These are phyloP conservation scores for Caenorhabditis angaria DNA, from an alignment of 2,888 invertebrate genomes.

Conservation along the genomic window DNA sequence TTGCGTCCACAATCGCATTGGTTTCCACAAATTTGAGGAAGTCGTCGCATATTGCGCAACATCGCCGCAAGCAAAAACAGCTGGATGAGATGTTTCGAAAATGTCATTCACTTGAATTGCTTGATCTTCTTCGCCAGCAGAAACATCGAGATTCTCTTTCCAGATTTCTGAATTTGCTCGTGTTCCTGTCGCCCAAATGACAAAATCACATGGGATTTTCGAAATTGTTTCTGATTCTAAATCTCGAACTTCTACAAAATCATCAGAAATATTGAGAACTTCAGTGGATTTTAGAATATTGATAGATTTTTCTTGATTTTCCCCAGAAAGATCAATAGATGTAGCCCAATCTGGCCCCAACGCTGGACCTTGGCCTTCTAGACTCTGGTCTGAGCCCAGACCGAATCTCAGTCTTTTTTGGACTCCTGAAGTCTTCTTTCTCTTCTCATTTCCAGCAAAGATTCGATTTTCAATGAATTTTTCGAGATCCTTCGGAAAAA, in stretches of 20 bases:
- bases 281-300: slow-evolving; percentile 16
- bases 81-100: slow-evolving; percentile 71
- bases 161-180: slow-evolving; percentile 73
- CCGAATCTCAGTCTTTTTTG: no score
- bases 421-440: background rate
- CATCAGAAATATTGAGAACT: slow-evolving; percentile 5
- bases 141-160: slow-evolving; percentile 79
- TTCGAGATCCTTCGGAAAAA: slow-evolving; percentile 94
- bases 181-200: slow-evolving; percentile 95
- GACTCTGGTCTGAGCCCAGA: no score
- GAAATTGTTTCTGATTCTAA: background rate
- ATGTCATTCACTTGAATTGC: slow-evolving; percentile 84
- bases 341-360: slow-evolving; percentile 91
- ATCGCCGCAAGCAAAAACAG: background rate
- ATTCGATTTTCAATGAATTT: slow-evolving; percentile 80
- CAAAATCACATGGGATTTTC: slow-evolving; percentile 78
- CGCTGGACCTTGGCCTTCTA: no score
- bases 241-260: background rate
- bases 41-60: no score
- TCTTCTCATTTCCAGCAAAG: slow-evolving; percentile 12
- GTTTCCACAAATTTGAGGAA: no score
- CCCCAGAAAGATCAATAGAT: slow-evolving; percentile 33
- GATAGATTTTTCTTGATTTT: slow-evolving; percentile 9
- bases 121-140: slow-evolving; percentile 95
- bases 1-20: slow-evolving; percentile 97